A percentile compares a stretch with the other conserved stretches of the same genome.
Conservation (phyloP, 2,113 vertebrate genomes). For the Picathartes gymnocephalus region DNA sequence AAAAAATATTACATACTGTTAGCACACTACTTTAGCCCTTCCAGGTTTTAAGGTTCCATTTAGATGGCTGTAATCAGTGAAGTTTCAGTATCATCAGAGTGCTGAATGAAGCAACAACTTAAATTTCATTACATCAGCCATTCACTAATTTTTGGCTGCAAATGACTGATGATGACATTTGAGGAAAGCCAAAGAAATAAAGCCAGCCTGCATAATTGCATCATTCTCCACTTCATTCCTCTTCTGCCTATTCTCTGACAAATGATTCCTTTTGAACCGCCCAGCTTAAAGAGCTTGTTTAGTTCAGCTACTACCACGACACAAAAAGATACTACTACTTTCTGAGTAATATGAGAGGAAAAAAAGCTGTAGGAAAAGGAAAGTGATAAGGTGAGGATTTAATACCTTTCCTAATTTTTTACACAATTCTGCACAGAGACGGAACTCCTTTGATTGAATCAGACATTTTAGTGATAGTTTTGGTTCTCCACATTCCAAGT, state of each 20-base stretch:
- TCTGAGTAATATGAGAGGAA: background rate
- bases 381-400: background rate
- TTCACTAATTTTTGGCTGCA: background rate
- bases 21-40: background rate
- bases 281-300: background rate
- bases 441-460: slow-evolving; percentile 74
- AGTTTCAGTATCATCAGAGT: background rate
- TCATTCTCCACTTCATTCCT: background rate
- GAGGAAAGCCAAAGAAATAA: background rate
- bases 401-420: slow-evolving; percentile 78
- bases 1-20: background rate
- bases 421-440: slow-evolving; percentile 74
- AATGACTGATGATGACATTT: background rate
- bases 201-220: background rate
- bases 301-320: background rate
- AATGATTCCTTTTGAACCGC: background rate
- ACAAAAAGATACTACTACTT: background rate
- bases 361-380: background rate
- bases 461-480: slow-evolving; percentile 79
- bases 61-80: background rate
- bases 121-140: background rate
- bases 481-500: slow-evolving; percentile 76
- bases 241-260: background rate
- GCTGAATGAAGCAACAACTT: background rate
- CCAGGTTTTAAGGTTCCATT: background rate